Base-by-base conservation (phyloP, 2,888 invertebrate genomes). In the Drosophila prostipennis region DNA sequence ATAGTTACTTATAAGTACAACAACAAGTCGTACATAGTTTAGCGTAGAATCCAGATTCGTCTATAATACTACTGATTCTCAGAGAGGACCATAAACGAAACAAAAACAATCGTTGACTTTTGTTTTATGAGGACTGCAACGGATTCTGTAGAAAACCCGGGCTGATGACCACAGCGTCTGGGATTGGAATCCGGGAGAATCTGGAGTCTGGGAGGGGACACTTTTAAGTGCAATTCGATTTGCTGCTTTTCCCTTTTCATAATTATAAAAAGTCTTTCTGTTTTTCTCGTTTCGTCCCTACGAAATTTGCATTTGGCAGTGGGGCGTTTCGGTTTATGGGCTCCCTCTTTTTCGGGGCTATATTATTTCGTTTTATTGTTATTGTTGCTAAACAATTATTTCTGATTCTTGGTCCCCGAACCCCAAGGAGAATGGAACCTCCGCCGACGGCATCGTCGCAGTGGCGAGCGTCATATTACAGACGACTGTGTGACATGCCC, bases 221-320 rank as follows among this genome's bases (percentile, higher is more conserved):
- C 58, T 80, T 87, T 81, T 80, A 71, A 72, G 67, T 79, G 88
- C 82, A 82, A 83, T 83, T 83, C 87, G 82, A 83, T 87, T 83
- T 83, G 86, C 87, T 78, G 82, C 69, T 79, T 87, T 87, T 70
- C 85, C 80, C 79, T 72, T 82, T 84, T 74, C 70, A 78, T 85
- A 77, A 87, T 85, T 82, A 82, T 82, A 82, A 87, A 87, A 79
- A 70, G 73, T 75, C 79, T 79, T 74, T 77, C 68, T 74, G 77
- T 64, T 73, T 58, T 48, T 78, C 46, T 54, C 53, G 40, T 16
- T 53, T 46, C 40, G 13, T 14, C 36, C 51, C 85, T 72, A 72
- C 74, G 11, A 82, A 78, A 79, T 85, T 87, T 82, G 82, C 87
- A 87, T 83, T 83, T 87, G 80, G 87, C 85, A 83, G 86, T 87